These are phyloP conservation scores for Ethmia dodecea DNA, from an alignment of 2,888 invertebrate genomes.

Conservation along the genomic window DNA sequence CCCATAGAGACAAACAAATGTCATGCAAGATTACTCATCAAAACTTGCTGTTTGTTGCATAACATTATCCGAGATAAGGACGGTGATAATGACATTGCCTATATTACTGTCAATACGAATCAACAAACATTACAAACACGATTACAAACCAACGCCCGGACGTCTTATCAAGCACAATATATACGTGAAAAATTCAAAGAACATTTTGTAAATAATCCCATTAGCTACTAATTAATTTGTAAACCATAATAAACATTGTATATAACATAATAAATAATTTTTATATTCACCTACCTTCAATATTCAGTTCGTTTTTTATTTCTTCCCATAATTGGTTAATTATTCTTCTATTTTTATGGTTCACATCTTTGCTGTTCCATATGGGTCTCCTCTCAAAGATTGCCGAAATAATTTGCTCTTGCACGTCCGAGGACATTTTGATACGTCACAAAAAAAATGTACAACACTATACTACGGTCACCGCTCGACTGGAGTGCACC, in stretches of 20 bases:
- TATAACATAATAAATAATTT: slow-evolving; percentile 15
- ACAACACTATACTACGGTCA: no score
- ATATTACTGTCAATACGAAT: no score
- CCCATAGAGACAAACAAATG: slow-evolving; percentile 20
- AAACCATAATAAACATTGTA: neutral
- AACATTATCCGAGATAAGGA: slow-evolving; percentile 18
- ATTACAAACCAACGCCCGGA: no score
- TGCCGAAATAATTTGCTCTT: slow-evolving; percentile 19
- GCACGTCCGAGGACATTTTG: slow-evolving; percentile 22
- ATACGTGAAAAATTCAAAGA: no score
- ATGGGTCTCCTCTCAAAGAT: slow-evolving; percentile 17
- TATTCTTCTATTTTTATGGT: slow-evolving; percentile 21
- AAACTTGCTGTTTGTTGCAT: slow-evolving; percentile 15
- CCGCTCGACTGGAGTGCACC: slow-evolving; percentile 14
- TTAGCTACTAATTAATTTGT: slow-evolving; percentile 6
- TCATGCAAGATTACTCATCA: slow-evolving; percentile 17
- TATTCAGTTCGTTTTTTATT: slow-evolving; percentile 20
- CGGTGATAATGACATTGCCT: slow-evolving; percentile 15
- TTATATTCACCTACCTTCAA: slow-evolving; percentile 17
- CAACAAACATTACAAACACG: no score
- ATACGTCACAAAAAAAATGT: slow-evolving; percentile 21
- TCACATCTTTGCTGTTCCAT: slow-evolving; percentile 19
- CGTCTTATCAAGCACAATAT: no score
- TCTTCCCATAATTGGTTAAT: slow-evolving; percentile 18
- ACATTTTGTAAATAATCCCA: no score